Evolutionary conservation across 2,888 invertebrate genomes (phyloP).

Genomic region (Cephus pulcher): DNA sequence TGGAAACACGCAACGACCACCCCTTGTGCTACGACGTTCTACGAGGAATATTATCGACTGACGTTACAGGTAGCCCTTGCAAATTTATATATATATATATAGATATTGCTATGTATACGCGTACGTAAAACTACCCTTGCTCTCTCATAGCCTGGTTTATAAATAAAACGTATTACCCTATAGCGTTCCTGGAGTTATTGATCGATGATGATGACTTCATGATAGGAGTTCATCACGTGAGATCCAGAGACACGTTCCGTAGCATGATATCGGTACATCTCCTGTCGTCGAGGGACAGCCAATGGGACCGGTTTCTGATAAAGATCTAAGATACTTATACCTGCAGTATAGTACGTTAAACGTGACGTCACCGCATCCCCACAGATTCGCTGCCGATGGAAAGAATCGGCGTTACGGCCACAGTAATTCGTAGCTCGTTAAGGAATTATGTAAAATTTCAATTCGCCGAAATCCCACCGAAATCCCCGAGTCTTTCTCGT

Average conservation of each 20-base stretch:
- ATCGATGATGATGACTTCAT: neutral
- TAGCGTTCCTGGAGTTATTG: neutral
- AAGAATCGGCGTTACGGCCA: neutral
- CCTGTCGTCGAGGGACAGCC: neutral
- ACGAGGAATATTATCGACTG: neutral
- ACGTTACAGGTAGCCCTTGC: neutral
- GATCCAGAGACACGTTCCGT: neutral
- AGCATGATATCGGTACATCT: neutral
- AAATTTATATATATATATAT: neutral
- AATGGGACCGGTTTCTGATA: neutral
- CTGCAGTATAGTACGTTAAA: neutral
- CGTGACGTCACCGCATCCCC: neutral
- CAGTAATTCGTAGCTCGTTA: neutral
- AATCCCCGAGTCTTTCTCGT: neutral
- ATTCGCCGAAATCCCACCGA: neutral
- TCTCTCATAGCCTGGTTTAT: neutral
- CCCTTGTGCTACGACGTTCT: neutral
- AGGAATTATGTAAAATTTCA: neutral
- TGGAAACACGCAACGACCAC: constrained; percentile 19
- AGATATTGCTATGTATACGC: neutral
- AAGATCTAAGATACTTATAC: neutral
- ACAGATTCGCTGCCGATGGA: neutral
- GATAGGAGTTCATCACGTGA: neutral
- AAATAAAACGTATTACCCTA: neutral
- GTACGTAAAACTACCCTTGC: neutral